These are phyloP conservation scores for Hydrophis major DNA, from an alignment of 2,797 vertebrate species.

Conservation along the genomic window DNA sequence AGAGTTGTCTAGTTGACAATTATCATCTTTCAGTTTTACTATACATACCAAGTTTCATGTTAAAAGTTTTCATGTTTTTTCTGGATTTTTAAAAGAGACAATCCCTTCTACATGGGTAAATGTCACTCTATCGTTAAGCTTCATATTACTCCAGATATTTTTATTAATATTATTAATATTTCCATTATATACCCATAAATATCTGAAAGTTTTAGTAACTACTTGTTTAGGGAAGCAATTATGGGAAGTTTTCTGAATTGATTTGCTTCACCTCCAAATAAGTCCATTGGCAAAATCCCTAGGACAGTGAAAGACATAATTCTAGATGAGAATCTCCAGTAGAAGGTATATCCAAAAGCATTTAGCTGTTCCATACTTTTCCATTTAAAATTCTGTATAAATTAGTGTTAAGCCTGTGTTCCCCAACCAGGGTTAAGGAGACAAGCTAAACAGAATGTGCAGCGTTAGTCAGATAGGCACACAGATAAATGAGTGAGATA, in stretches of 20 bases:
- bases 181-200: background rate
- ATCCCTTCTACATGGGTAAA: background rate
- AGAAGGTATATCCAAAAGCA: background rate
- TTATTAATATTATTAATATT: background rate
- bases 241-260: background rate
- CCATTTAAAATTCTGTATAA: background rate
- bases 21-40: slow-evolving; percentile 16
- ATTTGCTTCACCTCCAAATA: background rate
- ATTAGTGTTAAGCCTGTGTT: no score
- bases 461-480: no score
- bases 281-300: background rate
- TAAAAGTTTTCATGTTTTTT: background rate
- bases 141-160: background rate
- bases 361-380: background rate
- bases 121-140: slow-evolving; percentile 20
- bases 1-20: background rate
- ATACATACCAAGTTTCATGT: background rate
- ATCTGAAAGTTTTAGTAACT: background rate
- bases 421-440: no score
- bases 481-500: no score
- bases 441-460: no score
- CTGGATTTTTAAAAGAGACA: background rate
- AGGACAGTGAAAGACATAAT: background rate
- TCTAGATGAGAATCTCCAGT: background rate
- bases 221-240: background rate